Percentiles rank a stretch among this genome's conserved stretches.
These are phyloP conservation scores for Drosophila paranaensis DNA, from an alignment of 2,888 invertebrate species.

Conservation along the genomic window DNA sequence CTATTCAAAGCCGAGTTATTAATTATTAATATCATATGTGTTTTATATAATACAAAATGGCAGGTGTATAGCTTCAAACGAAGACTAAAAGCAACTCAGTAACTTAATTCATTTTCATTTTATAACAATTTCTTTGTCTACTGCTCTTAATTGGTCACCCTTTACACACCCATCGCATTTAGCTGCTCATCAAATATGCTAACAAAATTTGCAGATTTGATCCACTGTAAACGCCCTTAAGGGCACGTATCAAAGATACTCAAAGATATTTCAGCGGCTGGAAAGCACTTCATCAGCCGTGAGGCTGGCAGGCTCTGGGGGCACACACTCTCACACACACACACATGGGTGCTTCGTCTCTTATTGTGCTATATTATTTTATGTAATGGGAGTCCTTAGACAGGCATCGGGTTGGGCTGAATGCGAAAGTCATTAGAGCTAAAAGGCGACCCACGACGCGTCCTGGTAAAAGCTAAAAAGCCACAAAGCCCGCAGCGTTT, in stretches of 20 bases:
- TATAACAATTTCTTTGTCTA: neutral
- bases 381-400: constrained; percentile 41
- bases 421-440: constrained; percentile 71
- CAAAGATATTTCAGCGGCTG: constrained; percentile 58
- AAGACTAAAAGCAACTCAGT: accelerated
- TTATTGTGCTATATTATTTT: constrained; percentile 51
- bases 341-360: constrained; percentile 23
- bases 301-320: constrained; percentile 39
- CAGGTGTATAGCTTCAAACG: neutral
- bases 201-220: neutral
- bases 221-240: constrained; percentile 37
- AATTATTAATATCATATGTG: too few relatives aligned
- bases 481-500: constrained; percentile 65
- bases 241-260: constrained; percentile 65
- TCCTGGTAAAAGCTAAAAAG: constrained; percentile 35
- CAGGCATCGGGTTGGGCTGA: constrained; percentile 19
- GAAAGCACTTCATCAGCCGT: constrained; percentile 67
- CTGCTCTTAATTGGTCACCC: neutral
- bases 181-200: neutral
- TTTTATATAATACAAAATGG: neutral
- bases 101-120: neutral
- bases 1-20: too few relatives aligned
- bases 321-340: constrained; percentile 11
- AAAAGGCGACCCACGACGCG: constrained; percentile 50
- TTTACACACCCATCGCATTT: neutral